Evolutionary conservation across 1,140 invertebrate species (phyloP).

Genomic region (Atta colombica): DNA sequence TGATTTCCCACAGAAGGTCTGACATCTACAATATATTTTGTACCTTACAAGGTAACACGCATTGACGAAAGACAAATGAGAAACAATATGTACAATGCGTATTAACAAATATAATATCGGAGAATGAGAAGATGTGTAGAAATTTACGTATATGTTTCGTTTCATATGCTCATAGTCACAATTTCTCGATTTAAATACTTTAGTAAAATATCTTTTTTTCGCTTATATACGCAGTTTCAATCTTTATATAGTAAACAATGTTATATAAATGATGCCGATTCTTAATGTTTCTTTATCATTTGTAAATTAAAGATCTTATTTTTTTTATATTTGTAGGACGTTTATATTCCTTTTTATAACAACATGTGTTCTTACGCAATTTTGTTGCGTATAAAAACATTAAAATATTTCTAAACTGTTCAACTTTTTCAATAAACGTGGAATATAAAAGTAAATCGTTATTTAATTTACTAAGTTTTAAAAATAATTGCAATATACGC

Average conservation of each 20-base stretch:
- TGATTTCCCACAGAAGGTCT: conserved; percentile 37
- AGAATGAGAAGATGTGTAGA: background rate
- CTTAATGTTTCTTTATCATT: conserved; percentile 58
- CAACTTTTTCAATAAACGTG: background rate
- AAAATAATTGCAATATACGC: conserved; percentile 7
- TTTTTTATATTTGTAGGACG: conserved; percentile 35
- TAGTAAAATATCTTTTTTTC: conserved; percentile 50
- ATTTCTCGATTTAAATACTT: conserved; percentile 37
- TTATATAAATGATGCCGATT: conserved; percentile 67
- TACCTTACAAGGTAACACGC: conserved; percentile 39
- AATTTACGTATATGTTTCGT: conserved; percentile 8
- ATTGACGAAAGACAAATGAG: conserved; percentile 19
- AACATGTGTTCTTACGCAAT: background rate
- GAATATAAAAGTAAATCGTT: background rate
- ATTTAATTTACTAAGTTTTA: background rate
- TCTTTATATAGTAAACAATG: conserved; percentile 38
- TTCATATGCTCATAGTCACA: conserved; percentile 23
- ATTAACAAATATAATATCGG: background rate
- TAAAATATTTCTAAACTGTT: conserved; percentile 3
- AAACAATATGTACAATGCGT: conserved; percentile 9
- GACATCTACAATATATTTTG: conserved; percentile 10
- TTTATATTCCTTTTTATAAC: background rate
- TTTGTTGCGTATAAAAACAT: background rate
- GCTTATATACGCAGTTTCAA: conserved; percentile 19
- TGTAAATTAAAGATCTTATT: conserved; percentile 36